Evolutionary conservation across 2,113 vertebrate species (phyloP).

Genomic region (Vulpes ferrilata): DNA sequence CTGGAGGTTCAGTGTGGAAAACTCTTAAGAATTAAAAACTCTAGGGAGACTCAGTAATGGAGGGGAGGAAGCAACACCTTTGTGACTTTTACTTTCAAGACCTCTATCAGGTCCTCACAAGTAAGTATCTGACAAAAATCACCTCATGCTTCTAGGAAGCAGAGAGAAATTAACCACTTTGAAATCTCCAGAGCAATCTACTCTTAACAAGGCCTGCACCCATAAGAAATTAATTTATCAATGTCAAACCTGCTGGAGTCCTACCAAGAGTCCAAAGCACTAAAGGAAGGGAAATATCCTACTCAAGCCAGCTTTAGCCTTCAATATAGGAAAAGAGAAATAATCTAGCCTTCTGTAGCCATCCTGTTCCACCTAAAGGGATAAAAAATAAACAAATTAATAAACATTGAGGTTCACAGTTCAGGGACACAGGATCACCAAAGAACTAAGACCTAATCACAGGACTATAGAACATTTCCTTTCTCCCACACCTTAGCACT

Average conservation of each 20-base stretch:
- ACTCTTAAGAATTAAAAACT: neutral
- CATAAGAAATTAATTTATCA: slow-evolving; percentile 18
- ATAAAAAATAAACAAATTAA: neutral
- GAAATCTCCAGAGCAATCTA: neutral
- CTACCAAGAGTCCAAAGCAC: neutral
- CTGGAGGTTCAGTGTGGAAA: neutral
- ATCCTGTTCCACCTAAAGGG: neutral
- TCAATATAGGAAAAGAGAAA: neutral
- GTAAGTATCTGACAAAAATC: slow-evolving; percentile 1
- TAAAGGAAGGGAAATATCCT: neutral
- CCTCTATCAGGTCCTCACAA: neutral
- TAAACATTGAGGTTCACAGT: neutral
- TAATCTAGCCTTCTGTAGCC: neutral
- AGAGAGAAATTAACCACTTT: neutral
- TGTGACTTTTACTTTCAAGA: neutral
- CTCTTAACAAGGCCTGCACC: neutral
- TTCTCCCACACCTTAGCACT: neutral
- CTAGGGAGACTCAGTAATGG: neutral
- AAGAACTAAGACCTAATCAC: neutral
- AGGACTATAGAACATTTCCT: neutral
- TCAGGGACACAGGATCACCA: neutral
- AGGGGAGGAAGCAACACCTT: neutral
- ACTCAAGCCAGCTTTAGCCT: neutral
- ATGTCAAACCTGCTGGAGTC: neutral
- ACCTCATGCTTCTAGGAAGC: neutral